phyloP scores from a whole-genome alignment of 2,888 invertebrate genomes.

The Lepetodrilus schrolli region DNA sequence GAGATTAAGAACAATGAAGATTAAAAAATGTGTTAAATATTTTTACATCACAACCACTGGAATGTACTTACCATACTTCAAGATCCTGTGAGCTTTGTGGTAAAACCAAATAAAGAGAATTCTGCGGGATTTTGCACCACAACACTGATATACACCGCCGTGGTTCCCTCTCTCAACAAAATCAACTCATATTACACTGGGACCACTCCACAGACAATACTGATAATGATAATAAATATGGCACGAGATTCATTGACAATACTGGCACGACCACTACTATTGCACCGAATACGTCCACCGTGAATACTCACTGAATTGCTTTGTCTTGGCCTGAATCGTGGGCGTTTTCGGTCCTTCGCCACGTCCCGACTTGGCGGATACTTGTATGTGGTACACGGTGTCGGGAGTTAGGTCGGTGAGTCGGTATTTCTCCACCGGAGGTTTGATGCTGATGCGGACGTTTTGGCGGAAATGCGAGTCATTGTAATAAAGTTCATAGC shows the following conservation, averaged over 20 bases:
- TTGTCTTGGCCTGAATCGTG: conserved; percentile 93
- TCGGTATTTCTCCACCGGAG: conserved; percentile 79
- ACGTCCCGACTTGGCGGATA: conserved; percentile 91
- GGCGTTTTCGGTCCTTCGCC: conserved; percentile 97
- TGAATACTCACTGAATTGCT: conserved; percentile 93
- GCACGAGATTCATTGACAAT: background rate
- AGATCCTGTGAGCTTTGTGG: background rate
- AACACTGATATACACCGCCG: background rate
- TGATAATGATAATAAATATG: background rate
- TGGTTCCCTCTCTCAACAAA: background rate
- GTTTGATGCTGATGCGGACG: conserved; percentile 64
- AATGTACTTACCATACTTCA: background rate
- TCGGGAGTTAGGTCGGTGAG: conserved; percentile 94
- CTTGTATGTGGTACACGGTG: conserved; percentile 96
- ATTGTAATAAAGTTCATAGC: conserved; percentile 97
- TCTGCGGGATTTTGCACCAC: background rate
- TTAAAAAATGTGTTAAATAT: no score
- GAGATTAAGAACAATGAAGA: no score
- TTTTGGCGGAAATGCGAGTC: conserved; percentile 69
- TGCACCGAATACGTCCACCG: background rate
- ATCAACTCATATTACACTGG: background rate
- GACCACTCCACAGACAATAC: conserved; percentile 21
- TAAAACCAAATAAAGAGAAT: background rate
- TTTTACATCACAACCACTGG: no score
- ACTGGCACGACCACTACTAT: background rate